These are phyloP conservation scores for Nemopilema nomurai DNA, from an alignment of 30 jellyfish, hydroid and myxozoan species.

Conservation along the genomic window DNA sequence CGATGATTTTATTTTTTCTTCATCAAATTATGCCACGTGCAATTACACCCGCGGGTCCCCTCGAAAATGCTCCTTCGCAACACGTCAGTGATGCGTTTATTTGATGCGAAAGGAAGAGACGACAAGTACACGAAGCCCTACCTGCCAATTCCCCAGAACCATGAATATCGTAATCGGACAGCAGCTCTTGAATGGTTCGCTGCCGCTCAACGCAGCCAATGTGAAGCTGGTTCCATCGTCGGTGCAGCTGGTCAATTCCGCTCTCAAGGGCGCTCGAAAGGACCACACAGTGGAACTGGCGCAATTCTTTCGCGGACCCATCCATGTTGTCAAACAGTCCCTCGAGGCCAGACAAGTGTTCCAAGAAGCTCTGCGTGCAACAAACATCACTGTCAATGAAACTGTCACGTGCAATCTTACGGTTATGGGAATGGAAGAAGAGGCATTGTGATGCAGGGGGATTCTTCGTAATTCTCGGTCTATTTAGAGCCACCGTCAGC, in stretches of 20 bases:
- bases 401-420: not conserved
- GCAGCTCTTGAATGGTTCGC: constrained; percentile 58
- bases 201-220: constrained; percentile 72
- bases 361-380: constrained; percentile 54
- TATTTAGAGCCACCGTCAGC: too few species aligned
- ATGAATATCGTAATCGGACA: constrained; percentile 69
- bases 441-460: too few species aligned
- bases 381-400: not conserved
- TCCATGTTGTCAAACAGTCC: constrained; percentile 87
- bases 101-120: too few species aligned
- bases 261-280: constrained; percentile 74
- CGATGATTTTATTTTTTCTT: too few species aligned
- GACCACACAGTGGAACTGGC: constrained; percentile 84
- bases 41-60: too few species aligned
- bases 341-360: constrained; percentile 72
- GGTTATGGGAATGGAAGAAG: not conserved
- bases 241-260: constrained; percentile 79
- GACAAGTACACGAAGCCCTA: not conserved
- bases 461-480: too few species aligned
- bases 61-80: too few species aligned
- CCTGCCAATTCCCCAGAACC: constrained; percentile 75
- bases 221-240: constrained; percentile 90
- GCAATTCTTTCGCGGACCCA: constrained; percentile 94
- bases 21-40: too few species aligned
- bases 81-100: too few species aligned